Base-by-base conservation (phyloP, 2,888 invertebrate genomes). In the Seira musarum region DNA sequence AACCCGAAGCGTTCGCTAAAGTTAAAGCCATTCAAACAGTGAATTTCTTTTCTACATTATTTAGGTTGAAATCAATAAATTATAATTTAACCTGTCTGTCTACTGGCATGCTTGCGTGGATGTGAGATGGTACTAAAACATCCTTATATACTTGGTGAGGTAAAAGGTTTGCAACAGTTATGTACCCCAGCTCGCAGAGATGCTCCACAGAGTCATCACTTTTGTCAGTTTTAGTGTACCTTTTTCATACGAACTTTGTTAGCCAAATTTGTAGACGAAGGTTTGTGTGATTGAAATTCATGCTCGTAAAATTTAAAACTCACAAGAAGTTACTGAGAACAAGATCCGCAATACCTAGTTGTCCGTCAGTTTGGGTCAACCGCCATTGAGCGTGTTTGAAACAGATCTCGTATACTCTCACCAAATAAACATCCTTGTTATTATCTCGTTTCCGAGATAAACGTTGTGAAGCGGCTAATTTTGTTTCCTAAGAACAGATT, bases 351-450 rank as follows among this genome's bases (percentile, higher is more conserved):
- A 99, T 96, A 80, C 98, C 98, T 73, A 99, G 93, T 89, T 98
- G 99, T 0, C 99, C 99, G 90, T 99, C 99, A 0, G 95, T 94
- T 89, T 99, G 98, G 0, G 99, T 99, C 84, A 99, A 92, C 53
- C 98, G 90, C 99, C 99, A 99, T 88, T 97, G 95, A 2, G 99
- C 99, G 87, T 97, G 96, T 89, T 98, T 98, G 90, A 99, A 99
- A 89, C 97, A 99, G 87, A 99, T 98, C 90, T 99, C 96, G 87
- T 95, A 95, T 0, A 94, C 93, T 46, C 97, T 91, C 25, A 96
- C 95, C 22, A 90, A 88, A 71, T 94, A 93, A 0, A 94, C 93
- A 25, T 94, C 92, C 1, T 93, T 93, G 87, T 93, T 93, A 40
- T n/a, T n/a, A 88, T 94, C 92, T 8, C 85, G 69, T 67, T 85